These are phyloP conservation scores for Papilio gigon DNA, from an alignment of 2,888 invertebrate species.

Conservation along the genomic window DNA sequence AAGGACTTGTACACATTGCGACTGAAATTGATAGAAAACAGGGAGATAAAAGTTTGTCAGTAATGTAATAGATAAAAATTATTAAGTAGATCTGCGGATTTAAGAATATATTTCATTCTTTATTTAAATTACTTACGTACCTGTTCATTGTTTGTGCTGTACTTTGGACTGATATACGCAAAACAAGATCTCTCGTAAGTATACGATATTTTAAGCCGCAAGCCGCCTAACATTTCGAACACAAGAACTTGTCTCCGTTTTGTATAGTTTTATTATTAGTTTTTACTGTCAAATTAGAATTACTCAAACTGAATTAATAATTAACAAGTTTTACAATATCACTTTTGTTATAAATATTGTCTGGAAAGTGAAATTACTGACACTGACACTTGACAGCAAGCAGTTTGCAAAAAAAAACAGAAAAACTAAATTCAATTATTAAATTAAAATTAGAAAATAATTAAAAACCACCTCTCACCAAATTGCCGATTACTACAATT, in stretches of 20 bases:
- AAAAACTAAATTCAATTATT: background rate
- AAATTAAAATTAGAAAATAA: background rate
- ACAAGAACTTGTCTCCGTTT: background rate
- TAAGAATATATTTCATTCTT: background rate
- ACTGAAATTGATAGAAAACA: slow-evolving; percentile 58
- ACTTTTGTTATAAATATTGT: slow-evolving; percentile 7
- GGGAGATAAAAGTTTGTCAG: background rate
- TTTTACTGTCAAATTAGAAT: background rate
- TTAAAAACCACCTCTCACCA: too few relatives aligned
- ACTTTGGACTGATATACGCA: slow-evolving; percentile 75
- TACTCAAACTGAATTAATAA: background rate
- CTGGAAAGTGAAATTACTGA: background rate
- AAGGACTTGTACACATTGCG: slow-evolving; percentile 75
- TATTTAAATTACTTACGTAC: slow-evolving; percentile 50
- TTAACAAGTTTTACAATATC: background rate
- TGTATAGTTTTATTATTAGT: background rate
- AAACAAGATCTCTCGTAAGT: slow-evolving; percentile 75
- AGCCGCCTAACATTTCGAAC: slow-evolving; percentile 68
- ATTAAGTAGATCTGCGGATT: background rate
- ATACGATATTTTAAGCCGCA: slow-evolving; percentile 66
- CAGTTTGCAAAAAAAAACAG: background rate
- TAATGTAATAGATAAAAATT: background rate
- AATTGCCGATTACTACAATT: background rate
- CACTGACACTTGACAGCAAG: background rate
- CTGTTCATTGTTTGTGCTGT: slow-evolving; percentile 72